Conservation (phyloP, 2,797 vertebrate genomes). For the Pterois miles region DNA sequence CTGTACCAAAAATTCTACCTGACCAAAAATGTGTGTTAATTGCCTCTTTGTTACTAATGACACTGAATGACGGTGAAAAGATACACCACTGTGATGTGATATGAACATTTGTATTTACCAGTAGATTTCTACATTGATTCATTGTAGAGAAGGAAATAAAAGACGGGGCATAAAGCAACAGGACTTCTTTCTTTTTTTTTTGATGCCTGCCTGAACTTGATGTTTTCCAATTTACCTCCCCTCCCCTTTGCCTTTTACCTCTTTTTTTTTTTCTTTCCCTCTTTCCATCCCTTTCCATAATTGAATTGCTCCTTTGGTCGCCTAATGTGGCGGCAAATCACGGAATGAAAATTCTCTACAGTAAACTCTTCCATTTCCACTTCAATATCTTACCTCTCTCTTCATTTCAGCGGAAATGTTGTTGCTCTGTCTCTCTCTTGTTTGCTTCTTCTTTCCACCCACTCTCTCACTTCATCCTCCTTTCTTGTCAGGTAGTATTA, state of each 20-base stretch:
- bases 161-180: conserved; percentile 20
- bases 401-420: conserved; percentile 18
- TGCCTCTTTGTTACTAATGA: conserved; percentile 15
- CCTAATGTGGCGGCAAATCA: conserved; percentile 69
- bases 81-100: conserved; percentile 1
- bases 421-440: conserved; percentile 14
- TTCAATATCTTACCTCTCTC: conserved; percentile 18
- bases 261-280: background rate
- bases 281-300: conserved; percentile 44
- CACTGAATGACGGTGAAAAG: conserved; percentile 11
- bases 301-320: conserved; percentile 71
- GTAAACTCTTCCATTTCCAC: conserved; percentile 53
- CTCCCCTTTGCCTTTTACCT: background rate
- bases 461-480: conserved; percentile 1
- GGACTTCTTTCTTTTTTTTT: conserved; percentile 15
- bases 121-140: conserved; percentile 14
- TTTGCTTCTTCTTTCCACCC: conserved; percentile 17
- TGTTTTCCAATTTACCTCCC: conserved; percentile 61
- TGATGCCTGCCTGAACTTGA: conserved; percentile 48
- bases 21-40: conserved; percentile 8
- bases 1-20: background rate
- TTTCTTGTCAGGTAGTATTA: conserved; percentile 28
- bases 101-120: background rate
- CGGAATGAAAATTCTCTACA: conserved; percentile 54
- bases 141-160: conserved; percentile 18